Evolutionary conservation across 2,113 vertebrate genomes (phyloP).

Genomic region (Crocuta crocuta): DNA sequence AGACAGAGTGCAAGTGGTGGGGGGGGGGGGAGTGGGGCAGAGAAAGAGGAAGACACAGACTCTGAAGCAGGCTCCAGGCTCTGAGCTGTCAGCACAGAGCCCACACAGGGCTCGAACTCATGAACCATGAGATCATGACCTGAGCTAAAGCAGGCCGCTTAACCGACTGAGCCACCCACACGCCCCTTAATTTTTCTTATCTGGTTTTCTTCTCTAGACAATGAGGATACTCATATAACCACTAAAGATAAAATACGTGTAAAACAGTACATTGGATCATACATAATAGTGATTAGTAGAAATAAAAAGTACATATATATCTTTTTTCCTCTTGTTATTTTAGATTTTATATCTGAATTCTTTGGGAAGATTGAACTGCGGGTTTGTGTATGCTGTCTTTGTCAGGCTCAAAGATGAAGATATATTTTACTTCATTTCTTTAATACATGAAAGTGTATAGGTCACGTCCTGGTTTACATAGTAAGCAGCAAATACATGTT

Average conservation of each 20-base stretch:
- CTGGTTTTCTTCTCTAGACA: background rate
- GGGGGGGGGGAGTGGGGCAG: too few relatives aligned
- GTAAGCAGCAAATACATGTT: background rate
- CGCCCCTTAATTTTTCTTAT: background rate
- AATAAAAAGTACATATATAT: background rate
- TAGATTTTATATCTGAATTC: background rate
- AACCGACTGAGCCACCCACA: too few relatives aligned
- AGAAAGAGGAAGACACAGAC: too few relatives aligned
- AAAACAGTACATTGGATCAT: background rate
- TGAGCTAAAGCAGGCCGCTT: too few relatives aligned
- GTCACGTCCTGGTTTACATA: background rate
- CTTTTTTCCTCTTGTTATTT: background rate
- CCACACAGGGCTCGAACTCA: too few relatives aligned
- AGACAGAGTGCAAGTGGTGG: too few relatives aligned
- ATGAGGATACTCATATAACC: background rate
- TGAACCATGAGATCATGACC: too few relatives aligned
- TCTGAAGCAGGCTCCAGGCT: too few relatives aligned
- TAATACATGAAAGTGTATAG: background rate
- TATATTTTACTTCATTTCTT: background rate
- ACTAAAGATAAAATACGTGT: background rate
- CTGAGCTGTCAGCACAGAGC: too few relatives aligned
- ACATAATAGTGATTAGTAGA: background rate
- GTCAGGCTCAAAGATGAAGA: background rate
- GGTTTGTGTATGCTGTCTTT: background rate
- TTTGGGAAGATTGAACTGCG: background rate